phyloP scores from a whole-genome alignment of 2,888 invertebrate genomes.

The Alsophila aescularia region DNA sequence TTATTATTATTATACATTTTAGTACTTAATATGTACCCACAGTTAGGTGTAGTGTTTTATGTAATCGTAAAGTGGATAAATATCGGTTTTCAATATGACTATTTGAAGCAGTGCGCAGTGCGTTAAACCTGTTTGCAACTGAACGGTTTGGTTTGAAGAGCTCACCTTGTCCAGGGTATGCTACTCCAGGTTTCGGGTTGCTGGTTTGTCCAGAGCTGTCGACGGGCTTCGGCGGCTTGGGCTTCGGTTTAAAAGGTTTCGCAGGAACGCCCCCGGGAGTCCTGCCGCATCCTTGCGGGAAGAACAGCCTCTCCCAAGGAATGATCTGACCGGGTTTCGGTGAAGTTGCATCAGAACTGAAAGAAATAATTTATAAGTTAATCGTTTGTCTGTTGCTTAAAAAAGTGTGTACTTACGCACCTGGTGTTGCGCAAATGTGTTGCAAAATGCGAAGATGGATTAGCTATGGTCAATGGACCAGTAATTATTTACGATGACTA shows the following conservation, averaged over 20 bases:
- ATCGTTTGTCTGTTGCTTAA: neutral
- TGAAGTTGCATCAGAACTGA: slow-evolving; percentile 21
- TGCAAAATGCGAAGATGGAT: too few species aligned
- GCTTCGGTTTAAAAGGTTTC: slow-evolving; percentile 58
- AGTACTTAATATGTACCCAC: too few species aligned
- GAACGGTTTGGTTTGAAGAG: neutral
- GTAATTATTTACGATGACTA: too few species aligned
- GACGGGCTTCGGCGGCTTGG: slow-evolving; percentile 49
- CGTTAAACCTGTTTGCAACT: too few species aligned
- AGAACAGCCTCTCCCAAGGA: slow-evolving; percentile 88
- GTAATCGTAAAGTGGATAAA: too few species aligned
- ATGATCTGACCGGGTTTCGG: slow-evolving; percentile 79
- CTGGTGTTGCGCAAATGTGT: too few species aligned
- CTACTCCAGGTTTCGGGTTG: slow-evolving; percentile 64
- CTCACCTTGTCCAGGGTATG: slow-evolving; percentile 60
- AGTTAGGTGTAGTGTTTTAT: too few species aligned
- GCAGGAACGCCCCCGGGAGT: slow-evolving; percentile 75
- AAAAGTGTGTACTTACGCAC: too few species aligned
- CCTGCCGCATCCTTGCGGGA: slow-evolving; percentile 89
- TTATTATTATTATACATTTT: too few species aligned
- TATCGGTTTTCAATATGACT: too few species aligned
- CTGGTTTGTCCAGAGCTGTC: slow-evolving; percentile 73
- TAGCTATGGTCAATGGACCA: too few species aligned
- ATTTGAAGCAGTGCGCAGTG: too few species aligned
- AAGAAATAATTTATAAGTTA: neutral